A percentile compares a stretch with the other conserved stretches of the same genome.
Conservation (phyloP, 1,140 invertebrate genomes). For the Hormaphis cornu region DNA sequence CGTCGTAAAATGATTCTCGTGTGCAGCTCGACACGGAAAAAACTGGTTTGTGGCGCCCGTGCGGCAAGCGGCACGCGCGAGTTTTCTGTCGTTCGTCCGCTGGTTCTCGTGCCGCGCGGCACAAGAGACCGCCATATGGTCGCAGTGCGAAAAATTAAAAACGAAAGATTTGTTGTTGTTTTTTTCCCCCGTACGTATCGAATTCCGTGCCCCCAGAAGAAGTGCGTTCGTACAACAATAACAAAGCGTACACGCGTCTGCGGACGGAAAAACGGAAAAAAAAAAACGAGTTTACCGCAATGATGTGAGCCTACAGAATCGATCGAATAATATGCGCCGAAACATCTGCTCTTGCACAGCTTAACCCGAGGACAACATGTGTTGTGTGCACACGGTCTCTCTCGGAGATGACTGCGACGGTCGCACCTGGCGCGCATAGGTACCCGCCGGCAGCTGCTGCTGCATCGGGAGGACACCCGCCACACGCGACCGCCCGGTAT, state of each 20-base stretch:
- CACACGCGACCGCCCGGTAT: not conserved
- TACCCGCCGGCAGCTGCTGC: constrained; percentile 11
- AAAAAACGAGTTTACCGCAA: constrained; percentile 8
- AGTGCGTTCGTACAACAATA: not conserved
- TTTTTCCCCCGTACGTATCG: no score
- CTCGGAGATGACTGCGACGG: constrained; percentile 21
- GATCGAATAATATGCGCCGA: not conserved
- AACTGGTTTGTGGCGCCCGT: no score
- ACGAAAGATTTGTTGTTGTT: constrained; percentile 7
- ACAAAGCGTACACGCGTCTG: not conserved
- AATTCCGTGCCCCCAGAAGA: not conserved
- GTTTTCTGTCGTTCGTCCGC: no score
- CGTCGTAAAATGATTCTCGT: no score
- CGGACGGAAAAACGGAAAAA: not conserved
- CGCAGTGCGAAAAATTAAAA: not conserved
- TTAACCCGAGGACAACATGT: not conserved
- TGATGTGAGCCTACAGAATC: no score
- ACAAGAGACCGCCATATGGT: constrained; percentile 14
- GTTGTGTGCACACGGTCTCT: not conserved
- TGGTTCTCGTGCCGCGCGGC: no score
- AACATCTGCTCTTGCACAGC: not conserved
- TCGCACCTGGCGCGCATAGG: no score
- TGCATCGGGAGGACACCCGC: constrained; percentile 28
- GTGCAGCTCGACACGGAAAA: no score
- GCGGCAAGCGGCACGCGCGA: no score